Conservation (phyloP, 2,888 invertebrate species). For the Sceliomorpha sp. region DNA sequence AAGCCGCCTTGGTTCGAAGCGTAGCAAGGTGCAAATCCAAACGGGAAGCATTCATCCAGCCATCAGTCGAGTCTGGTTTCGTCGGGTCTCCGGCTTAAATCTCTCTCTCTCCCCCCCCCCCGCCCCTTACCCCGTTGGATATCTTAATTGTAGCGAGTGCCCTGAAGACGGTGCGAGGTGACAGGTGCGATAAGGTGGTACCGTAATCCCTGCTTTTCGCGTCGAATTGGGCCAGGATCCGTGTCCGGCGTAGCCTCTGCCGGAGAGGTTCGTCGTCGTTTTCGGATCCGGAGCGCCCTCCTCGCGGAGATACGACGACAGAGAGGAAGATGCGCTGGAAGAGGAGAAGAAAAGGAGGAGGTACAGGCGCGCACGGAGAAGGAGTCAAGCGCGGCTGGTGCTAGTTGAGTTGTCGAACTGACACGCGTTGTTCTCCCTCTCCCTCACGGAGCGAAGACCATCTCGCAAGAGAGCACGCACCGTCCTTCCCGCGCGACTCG, state of each 20-base stretch:
- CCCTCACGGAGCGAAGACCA: conserved; percentile 35
- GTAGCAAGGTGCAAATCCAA: conserved; percentile 39
- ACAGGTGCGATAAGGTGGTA: conserved; percentile 44
- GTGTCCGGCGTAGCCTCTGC: conserved; percentile 11
- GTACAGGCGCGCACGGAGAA: conserved; percentile 53
- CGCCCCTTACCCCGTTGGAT: conserved; percentile 20
- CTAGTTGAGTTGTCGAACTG: conserved; percentile 81
- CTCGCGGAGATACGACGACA: conserved; percentile 5
- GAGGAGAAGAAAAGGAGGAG: conserved; percentile 52
- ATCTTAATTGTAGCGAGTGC: conserved; percentile 49
- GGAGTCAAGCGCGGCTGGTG: conserved; percentile 73
- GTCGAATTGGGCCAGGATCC: conserved; percentile 38
- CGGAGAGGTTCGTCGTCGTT: conserved; percentile 1
- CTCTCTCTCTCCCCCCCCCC: no score
- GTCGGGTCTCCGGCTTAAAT: conserved; percentile 12
- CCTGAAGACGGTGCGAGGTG: conserved; percentile 33
- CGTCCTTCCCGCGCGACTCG: conserved; percentile 46
- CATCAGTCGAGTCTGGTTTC: conserved; percentile 38
- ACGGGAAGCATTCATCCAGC: conserved; percentile 36
- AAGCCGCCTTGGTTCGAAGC: conserved; percentile 28
- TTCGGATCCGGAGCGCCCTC: conserved; percentile 9
- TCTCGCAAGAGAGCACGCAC: no score
- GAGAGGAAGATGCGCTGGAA: conserved; percentile 32
- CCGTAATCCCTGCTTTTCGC: conserved; percentile 45
- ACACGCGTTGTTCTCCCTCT: conserved; percentile 74